phyloP scores from a whole-genome alignment of 2,888 invertebrate genomes.

The Amphimallon solstitiale region DNA sequence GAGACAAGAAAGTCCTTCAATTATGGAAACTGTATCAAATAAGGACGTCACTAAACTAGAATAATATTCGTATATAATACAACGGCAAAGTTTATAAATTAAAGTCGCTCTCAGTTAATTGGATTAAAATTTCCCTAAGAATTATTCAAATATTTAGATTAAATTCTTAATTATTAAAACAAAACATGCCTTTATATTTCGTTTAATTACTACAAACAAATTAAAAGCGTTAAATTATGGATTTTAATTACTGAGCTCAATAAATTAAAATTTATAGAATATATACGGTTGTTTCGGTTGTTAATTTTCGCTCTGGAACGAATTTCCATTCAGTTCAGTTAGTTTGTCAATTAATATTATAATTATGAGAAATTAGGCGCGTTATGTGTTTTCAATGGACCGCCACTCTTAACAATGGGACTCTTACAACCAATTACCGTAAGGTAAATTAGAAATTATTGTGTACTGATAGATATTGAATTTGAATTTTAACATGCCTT shows the following conservation, averaged over 20 bases:
- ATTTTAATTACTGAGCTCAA: constrained; percentile 36
- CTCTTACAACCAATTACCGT: constrained; percentile 24
- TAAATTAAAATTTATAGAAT: constrained; percentile 22
- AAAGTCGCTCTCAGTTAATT: constrained; percentile 42
- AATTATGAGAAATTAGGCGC: constrained; percentile 23
- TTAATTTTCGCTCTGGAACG: constrained; percentile 17
- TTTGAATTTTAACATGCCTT: too few species aligned
- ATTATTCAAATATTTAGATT: constrained; percentile 50
- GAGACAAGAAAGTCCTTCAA: constrained; percentile 7
- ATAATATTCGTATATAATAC: constrained; percentile 22
- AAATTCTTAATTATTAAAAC: constrained; percentile 48
- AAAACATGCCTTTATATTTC: constrained; percentile 37
- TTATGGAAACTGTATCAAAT: constrained; percentile 20
- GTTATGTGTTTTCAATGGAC: constrained; percentile 6
- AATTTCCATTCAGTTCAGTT: neutral
- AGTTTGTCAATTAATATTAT: constrained; percentile 20
- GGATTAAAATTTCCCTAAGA: constrained; percentile 44
- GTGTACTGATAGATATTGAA: constrained; percentile 1
- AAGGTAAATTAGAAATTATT: constrained; percentile 19
- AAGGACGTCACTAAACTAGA: constrained; percentile 32
- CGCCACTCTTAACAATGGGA: neutral
- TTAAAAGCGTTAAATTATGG: constrained; percentile 34
- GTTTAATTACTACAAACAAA: constrained; percentile 38
- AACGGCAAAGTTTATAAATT: constrained; percentile 37
- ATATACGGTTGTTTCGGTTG: neutral